Evolutionary conservation across 2,113 vertebrate genomes (phyloP).

Genomic region (Ailurus styani): DNA sequence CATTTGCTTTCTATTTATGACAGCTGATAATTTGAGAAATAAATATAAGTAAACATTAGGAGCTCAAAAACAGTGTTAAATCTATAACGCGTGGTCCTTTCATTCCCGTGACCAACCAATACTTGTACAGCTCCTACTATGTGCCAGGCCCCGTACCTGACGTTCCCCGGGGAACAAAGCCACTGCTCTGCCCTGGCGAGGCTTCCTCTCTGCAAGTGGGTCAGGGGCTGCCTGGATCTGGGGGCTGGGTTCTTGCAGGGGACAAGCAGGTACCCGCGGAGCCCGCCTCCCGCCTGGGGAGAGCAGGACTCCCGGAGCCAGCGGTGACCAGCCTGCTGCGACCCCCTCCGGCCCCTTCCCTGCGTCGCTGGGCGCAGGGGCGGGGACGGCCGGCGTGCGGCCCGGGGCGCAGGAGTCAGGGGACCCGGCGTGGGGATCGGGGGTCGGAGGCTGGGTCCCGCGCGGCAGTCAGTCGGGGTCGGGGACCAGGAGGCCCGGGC

Average conservation of each 20-base stretch:
- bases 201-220: background rate
- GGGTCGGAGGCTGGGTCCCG: background rate
- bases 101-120: background rate
- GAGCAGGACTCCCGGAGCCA: background rate
- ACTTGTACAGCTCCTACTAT: background rate
- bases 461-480: background rate
- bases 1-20: background rate
- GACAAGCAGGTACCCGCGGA: background rate
- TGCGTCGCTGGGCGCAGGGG: too few species aligned
- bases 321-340: accelerated
- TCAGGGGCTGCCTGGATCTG: background rate
- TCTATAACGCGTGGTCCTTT: background rate
- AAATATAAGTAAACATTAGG: background rate
- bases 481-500: background rate
- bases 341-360: background rate
- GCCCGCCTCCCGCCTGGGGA: background rate
- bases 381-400: background rate
- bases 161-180: background rate
- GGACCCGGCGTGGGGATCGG: background rate
- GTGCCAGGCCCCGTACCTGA: background rate
- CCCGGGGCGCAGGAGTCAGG: background rate
- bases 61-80: background rate
- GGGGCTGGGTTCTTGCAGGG: background rate
- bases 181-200: background rate
- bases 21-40: background rate